phyloP scores from a whole-genome alignment of 2,888 invertebrate species.

The Machimus atricapillus region DNA sequence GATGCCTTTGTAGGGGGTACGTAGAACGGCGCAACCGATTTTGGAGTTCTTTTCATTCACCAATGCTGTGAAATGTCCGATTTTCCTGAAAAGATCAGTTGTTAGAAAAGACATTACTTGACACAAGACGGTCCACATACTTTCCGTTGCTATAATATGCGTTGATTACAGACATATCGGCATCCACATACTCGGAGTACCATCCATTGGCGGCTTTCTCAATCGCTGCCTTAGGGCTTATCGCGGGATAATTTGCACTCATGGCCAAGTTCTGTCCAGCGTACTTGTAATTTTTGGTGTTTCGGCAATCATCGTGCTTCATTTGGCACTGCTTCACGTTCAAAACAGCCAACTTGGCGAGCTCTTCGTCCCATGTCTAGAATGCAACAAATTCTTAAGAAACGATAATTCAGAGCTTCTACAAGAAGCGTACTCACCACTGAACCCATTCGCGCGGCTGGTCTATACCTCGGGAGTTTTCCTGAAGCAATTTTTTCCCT shows the following conservation, averaged over 20 bases:
- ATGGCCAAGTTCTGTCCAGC: slow-evolving; percentile 42
- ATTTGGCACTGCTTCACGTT: slow-evolving; percentile 48
- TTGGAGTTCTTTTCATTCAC: slow-evolving; percentile 52
- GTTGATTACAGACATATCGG: slow-evolving; percentile 20
- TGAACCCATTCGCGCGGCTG: slow-evolving; percentile 48
- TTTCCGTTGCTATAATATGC: background rate
- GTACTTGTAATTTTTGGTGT: slow-evolving; percentile 10
- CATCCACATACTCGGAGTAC: slow-evolving; percentile 39
- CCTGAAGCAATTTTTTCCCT: slow-evolving; percentile 49
- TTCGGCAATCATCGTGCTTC: slow-evolving; percentile 35
- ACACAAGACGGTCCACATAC: background rate
- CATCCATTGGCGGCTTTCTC: background rate
- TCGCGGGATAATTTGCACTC: too few relatives aligned
- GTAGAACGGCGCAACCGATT: slow-evolving; percentile 53
- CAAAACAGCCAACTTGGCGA: slow-evolving; percentile 48
- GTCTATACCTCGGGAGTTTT: slow-evolving; percentile 20
- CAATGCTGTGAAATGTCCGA: slow-evolving; percentile 55
- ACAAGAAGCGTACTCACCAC: slow-evolving; percentile 27
- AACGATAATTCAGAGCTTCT: background rate
- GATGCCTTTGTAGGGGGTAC: slow-evolving; percentile 39
- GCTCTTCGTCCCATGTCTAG: slow-evolving; percentile 47
- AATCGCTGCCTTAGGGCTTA: background rate
- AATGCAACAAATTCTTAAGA: background rate
- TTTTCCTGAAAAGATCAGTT: slow-evolving; percentile 27
- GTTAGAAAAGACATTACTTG: background rate